Conservation (phyloP, 2,797 vertebrate genomes). For the Rhinatrema bivittatum region DNA sequence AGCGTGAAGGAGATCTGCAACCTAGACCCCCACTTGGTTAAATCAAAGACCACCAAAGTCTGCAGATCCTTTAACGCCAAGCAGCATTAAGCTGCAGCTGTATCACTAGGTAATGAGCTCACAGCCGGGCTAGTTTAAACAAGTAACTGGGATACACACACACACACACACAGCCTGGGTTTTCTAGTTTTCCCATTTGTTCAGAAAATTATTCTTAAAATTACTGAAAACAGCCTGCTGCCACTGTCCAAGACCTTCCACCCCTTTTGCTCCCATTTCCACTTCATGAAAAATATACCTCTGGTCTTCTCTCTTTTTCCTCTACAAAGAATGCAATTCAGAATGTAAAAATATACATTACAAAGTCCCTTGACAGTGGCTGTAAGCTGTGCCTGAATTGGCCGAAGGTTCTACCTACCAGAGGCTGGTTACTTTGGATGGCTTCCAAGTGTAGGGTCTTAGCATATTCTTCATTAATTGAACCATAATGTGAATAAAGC, state of each 20-base stretch:
- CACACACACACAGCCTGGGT: too few relatives aligned
- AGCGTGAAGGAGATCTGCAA: too few relatives aligned
- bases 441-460: slow-evolving; percentile 24
- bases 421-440: slow-evolving; percentile 21
- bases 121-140: slow-evolving; percentile 44
- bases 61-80: slow-evolving; percentile 25
- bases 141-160: slow-evolving; percentile 26
- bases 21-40: slow-evolving; percentile 1
- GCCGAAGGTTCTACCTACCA: slow-evolving; percentile 9
- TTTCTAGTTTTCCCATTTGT: slow-evolving; percentile 12
- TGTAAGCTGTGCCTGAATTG: slow-evolving; percentile 11
- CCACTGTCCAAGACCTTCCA: too few relatives aligned
- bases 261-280: too few relatives aligned
- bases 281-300: too few relatives aligned
- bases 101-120: slow-evolving; percentile 31
- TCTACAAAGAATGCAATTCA: too few relatives aligned
- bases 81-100: slow-evolving; percentile 30
- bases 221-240: slow-evolving; percentile 14
- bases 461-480: slow-evolving; percentile 21
- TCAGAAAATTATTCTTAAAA: slow-evolving; percentile 29
- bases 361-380: slow-evolving; percentile 14
- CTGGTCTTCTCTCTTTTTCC: not conserved
- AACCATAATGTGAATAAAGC: slow-evolving; percentile 17
- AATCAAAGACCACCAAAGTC: slow-evolving; percentile 19
- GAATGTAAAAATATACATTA: slow-evolving; percentile 7